A percentile compares a stretch with the other conserved stretches of the same genome.
phyloP scores from a whole-genome alignment of 1,140 invertebrate genomes.

The Trachymyrmex cornetzi region DNA sequence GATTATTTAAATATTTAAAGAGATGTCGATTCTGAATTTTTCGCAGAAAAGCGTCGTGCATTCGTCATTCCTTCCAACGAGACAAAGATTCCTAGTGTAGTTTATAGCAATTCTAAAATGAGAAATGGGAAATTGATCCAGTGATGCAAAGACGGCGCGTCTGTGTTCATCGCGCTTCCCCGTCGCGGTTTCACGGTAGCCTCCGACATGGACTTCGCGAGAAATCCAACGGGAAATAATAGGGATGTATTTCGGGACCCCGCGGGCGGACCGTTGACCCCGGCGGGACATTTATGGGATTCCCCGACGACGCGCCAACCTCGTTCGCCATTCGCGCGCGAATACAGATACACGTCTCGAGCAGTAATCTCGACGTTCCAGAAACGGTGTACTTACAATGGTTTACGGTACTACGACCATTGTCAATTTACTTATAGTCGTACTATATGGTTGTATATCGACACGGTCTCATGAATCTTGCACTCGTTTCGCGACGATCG shows the following conservation, averaged over 20 bases:
- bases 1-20: background rate
- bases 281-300: slow-evolving; percentile 42
- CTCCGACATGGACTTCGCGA: background rate
- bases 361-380: background rate
- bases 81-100: background rate
- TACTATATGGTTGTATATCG: background rate
- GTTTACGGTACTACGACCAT: background rate
- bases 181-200: background rate
- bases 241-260: slow-evolving; percentile 54
- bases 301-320: slow-evolving; percentile 35
- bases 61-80: background rate
- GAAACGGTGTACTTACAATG: slow-evolving; percentile 7
- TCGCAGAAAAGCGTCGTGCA: background rate
- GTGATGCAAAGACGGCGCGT: background rate
- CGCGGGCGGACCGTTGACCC: slow-evolving; percentile 48
- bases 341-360: background rate
- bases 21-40: background rate
- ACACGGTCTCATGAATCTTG: slow-evolving; percentile 37
- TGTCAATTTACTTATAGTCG: slow-evolving; percentile 53
- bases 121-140: background rate
- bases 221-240: slow-evolving; percentile 52
- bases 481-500: slow-evolving; percentile 24
- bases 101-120: background rate
- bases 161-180: background rate
- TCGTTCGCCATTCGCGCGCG: background rate